A percentile compares a stretch with the other conserved stretches of the same genome.
These are phyloP conservation scores for Plebejus anna DNA, from an alignment of 2,888 invertebrate species.

Conservation along the genomic window DNA sequence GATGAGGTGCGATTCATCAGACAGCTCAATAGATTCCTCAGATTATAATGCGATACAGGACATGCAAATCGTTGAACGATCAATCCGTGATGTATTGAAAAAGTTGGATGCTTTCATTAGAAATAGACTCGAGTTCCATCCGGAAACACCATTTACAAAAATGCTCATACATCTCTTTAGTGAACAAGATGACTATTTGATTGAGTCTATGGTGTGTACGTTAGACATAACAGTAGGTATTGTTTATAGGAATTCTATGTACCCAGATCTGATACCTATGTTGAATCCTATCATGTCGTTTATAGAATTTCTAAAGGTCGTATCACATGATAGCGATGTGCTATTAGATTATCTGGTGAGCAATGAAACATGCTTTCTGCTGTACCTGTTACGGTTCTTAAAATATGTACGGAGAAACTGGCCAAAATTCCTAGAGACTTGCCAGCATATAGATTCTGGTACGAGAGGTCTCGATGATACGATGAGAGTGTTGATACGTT, in stretches of 20 bases:
- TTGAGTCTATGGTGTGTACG: constrained; percentile 95
- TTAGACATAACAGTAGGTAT: constrained; percentile 93
- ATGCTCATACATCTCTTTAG: constrained; percentile 93
- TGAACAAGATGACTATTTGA: constrained; percentile 94
- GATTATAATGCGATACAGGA: constrained; percentile 93
- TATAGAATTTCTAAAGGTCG: constrained; percentile 90
- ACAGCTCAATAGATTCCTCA: constrained; percentile 90
- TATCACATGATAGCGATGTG: constrained; percentile 89
- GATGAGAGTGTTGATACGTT: constrained; percentile 89
- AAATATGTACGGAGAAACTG: constrained; percentile 92
- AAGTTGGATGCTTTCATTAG: constrained; percentile 91
- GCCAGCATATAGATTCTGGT: constrained; percentile 81
- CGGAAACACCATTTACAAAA: constrained; percentile 92
- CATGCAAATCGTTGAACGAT: constrained; percentile 92
- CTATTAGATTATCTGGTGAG: constrained; percentile 91
- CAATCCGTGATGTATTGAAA: constrained; percentile 89
- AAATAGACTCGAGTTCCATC: constrained; percentile 89
- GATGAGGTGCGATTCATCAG: constrained; percentile 91
- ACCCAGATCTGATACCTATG: constrained; percentile 89
- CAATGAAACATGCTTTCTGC: constrained; percentile 93
- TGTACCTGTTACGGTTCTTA: constrained; percentile 90
- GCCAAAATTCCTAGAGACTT: constrained; percentile 89
- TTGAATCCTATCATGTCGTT: constrained; percentile 93
- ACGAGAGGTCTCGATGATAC: constrained; percentile 86
- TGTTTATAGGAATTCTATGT: constrained; percentile 88